A percentile compares a stretch with the other conserved stretches of the same genome.
Evolutionary conservation across 2,113 vertebrate genomes (phyloP).

Genomic region (Vanacampus margaritifer): DNA sequence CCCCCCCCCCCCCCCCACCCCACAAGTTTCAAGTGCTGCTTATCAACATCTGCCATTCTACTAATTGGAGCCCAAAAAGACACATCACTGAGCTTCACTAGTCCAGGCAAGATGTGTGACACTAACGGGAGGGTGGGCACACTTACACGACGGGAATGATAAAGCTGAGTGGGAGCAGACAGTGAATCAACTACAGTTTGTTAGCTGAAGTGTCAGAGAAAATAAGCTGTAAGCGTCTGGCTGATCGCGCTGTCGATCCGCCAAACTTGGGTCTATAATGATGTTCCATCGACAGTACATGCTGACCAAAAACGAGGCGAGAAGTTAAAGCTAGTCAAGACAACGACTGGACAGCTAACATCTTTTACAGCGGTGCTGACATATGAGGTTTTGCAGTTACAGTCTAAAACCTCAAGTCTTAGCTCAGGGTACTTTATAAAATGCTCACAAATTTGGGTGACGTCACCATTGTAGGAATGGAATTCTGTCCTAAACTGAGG

Average conservation of each 20-base stretch:
- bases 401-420: no score
- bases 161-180: conserved; percentile 37
- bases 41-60: conserved; percentile 66
- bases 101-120: conserved; percentile 45
- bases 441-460: no score
- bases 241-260: not conserved
- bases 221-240: not conserved
- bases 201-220: conserved; percentile 12
- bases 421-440: no score
- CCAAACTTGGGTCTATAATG: conserved; percentile 1
- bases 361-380: no score
- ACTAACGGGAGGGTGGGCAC: conserved; percentile 43
- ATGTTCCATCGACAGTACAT: conserved; percentile 16
- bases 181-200: conserved; percentile 23
- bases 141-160: conserved; percentile 49
- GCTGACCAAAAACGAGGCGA: conserved; percentile 7
- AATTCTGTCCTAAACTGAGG: no score
- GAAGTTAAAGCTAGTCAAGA: not conserved
- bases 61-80: conserved; percentile 68
- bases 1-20: no score
- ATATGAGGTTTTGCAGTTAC: no score
- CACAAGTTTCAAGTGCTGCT: conserved; percentile 35
- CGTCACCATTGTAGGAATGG: no score
- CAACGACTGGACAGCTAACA: not conserved
- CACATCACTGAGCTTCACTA: conserved; percentile 63